Evolutionary conservation across 2,888 invertebrate species (phyloP), one percentile per base, ranked within the genome.

Genomic region (Boloria euphrosyne): DNA sequence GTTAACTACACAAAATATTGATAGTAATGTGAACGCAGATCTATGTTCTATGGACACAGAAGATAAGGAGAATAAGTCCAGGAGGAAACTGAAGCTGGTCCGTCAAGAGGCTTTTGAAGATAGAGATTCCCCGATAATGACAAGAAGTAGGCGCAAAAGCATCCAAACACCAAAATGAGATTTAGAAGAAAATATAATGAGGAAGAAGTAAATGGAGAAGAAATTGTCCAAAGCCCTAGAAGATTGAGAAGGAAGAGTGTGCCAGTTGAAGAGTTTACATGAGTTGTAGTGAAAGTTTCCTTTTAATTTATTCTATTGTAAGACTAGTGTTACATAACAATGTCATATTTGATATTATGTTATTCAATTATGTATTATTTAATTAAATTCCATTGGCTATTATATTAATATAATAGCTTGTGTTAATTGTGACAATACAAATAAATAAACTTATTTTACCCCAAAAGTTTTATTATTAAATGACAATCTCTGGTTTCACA

Each of bases 131-230:
- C 82, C 84, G 0, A 76, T 83, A 0, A 72, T 80, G 71, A 88
- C 87, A 0, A 76, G 87, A 31, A 84, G 83, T 51, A 78, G 80
- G 1, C 76, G 87, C 4, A 84, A 83, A 75, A 85, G 81, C 62
- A 51, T 77, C 17, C 73, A 76, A 10, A 78, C 76, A 4, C 75
- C 79, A 13, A 61, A 60, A 3, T 67, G 64, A 0, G 73, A 38
- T 38, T 2, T 38, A 10, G 31, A 76, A 4, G 43, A 46, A 3
- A 60, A 60, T 10, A 50, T 31, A 17, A 55, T 64, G 5, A 82
- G 79, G 67, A 81, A 78, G 66, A 75, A 62, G 51, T 68, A 0
- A 64, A 68, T 16, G 75, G 77, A n/a, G 72, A 70, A 6, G 79
- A 79, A 0, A 18, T 10, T 16, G 18, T 59, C 0, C 27, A 58